Percentiles rank a stretch among this genome's conserved stretches.
These are phyloP conservation scores for Heliopora coerulea DNA, from an alignment of 92 coral and sea anemone species.

Conservation along the genomic window DNA sequence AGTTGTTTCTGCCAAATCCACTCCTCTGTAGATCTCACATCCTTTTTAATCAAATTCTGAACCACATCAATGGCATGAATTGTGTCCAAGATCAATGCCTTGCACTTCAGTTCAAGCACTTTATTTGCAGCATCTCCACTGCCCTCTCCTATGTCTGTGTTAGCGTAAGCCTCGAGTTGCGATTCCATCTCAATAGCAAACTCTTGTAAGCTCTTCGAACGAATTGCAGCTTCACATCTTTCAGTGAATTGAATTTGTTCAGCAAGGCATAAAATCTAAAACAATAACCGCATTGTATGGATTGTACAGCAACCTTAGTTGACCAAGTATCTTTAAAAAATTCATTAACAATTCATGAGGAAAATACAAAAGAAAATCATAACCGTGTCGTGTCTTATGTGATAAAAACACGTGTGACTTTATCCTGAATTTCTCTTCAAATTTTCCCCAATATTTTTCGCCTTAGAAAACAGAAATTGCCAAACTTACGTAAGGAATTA, in stretches of 20 bases:
- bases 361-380: no score
- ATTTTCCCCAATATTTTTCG: no score
- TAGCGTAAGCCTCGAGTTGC: constrained; percentile 94
- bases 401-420: no score
- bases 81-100: constrained; percentile 91
- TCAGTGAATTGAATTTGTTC: constrained; percentile 97
- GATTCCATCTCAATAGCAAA: constrained; percentile 98
- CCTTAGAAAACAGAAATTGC: no score
- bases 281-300: not conserved
- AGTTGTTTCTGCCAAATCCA: constrained; percentile 99
- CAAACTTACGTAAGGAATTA: no score
- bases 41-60: constrained; percentile 69
- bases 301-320: no score
- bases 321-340: no score
- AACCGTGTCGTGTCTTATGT: no score
- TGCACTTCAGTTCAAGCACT: constrained; percentile 85
- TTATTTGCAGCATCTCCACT: constrained; percentile 70
- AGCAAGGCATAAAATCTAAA: constrained; percentile 91
- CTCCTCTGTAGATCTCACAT: constrained; percentile 76
- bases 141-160: constrained; percentile 75
- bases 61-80: constrained; percentile 97
- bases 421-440: no score
- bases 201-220: constrained; percentile 83
- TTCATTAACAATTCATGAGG: no score
- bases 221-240: constrained; percentile 93